Evolutionary conservation across 1,140 invertebrate genomes (phyloP), one percentile per base, ranked within the genome.

Genomic region (Charaxes varanes): DNA sequence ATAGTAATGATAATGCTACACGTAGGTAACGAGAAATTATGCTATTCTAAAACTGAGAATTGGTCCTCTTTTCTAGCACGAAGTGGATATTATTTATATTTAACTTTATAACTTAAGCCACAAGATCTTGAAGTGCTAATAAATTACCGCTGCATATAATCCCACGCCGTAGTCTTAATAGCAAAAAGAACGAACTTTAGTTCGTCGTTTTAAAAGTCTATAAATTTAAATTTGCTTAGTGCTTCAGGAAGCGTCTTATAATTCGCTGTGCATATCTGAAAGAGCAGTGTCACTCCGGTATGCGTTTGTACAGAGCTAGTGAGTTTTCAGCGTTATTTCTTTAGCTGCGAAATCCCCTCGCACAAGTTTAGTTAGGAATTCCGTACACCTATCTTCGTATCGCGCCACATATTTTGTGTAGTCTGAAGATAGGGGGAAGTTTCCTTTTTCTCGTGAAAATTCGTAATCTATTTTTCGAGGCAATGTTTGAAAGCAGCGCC

Each of bases 331-430:
- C 62, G 68, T 62, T 76, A 71, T 73, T 66, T 64, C 64, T 70
- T 68, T 66, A 63, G 50, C 60, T 52, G 46, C 53, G 56, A 64
- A 65, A 69, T 66, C 62, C 61, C 53, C 55, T 62, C 59, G 52
- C 59, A 55, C 51, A 68, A 68, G 55, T 74, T 72, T 68, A 62
- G 62, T 74, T 72, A 63, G 62, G 56, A 74, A 76, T 71, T 67
- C 69, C 52, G 53, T 67, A 65, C 67, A 76, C 61, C 60, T 66
- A 66, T 65, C 54, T 71, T 59, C 56, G 63, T 65, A 71, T 66
- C 59, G 41, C 49, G 51, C 54, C 53, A 70, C 62, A 68, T 74
- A 66, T 74, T 70, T 71, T 61, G 56, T 60, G 57, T 56, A 66
- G 51, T 38, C 38, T 53, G 55, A 54, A 68, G 43, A 63, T 48